A percentile compares a stretch with the other conserved stretches of the same genome.
Conservation (phyloP, 2,888 invertebrate genomes). For the Meganola albula region DNA sequence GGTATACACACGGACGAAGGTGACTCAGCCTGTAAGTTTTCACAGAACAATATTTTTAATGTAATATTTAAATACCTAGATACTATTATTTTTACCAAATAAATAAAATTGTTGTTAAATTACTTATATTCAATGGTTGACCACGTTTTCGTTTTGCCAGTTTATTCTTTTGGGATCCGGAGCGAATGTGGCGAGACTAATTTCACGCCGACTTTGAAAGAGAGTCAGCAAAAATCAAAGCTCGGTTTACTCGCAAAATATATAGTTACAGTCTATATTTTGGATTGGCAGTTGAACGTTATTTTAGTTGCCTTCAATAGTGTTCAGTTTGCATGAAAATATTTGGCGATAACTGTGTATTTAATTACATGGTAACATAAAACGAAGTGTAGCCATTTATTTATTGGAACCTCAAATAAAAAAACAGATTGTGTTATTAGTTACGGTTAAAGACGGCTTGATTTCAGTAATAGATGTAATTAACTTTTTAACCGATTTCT, state of each 20-base stretch:
- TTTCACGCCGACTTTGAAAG: slow-evolving; percentile 47
- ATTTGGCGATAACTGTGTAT: slow-evolving; percentile 15
- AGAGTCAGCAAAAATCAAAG: slow-evolving; percentile 41
- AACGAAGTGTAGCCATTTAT: no score
- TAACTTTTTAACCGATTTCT: no score
- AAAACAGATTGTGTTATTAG: slow-evolving; percentile 5
- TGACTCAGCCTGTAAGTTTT: no score
- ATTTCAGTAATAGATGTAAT: no score
- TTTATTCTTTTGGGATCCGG: slow-evolving; percentile 34
- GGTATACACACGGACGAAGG: no score
- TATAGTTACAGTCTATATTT: slow-evolving; percentile 26
- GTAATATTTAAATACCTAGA: no score
- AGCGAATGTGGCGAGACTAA: slow-evolving; percentile 40
- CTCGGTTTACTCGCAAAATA: slow-evolving; percentile 30
- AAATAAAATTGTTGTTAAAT: no score
- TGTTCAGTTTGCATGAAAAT: slow-evolving; percentile 10
- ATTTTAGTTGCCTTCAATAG: slow-evolving; percentile 22
- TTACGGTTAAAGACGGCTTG: background rate
- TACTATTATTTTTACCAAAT: no score
- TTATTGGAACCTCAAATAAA: no score
- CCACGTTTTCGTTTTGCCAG: slow-evolving; percentile 21
- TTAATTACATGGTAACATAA: slow-evolving; percentile 18
- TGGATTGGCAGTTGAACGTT: slow-evolving; percentile 20
- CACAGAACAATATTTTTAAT: no score
- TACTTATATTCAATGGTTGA: no score